phyloP scores from a whole-genome alignment of 2,888 invertebrate species.

The Drosophila barbarae region DNA sequence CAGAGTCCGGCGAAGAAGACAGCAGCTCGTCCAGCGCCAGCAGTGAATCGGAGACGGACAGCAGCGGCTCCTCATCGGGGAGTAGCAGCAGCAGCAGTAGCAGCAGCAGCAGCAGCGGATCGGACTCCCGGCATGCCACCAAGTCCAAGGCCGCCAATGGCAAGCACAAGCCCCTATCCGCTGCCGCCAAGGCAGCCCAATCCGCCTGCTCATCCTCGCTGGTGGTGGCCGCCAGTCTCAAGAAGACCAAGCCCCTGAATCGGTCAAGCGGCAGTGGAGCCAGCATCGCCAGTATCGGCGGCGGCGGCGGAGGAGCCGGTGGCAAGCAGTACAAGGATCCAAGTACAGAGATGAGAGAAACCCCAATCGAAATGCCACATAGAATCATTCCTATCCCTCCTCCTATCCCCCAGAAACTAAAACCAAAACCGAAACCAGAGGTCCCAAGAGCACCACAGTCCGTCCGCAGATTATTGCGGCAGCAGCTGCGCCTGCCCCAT shows the following conservation, averaged over 20 bases:
- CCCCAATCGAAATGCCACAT: not conserved
- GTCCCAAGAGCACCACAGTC: slow-evolving; percentile 4
- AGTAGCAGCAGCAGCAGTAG: slow-evolving; percentile 8
- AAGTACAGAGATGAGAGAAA: slow-evolving; percentile 67
- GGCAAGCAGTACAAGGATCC: slow-evolving; percentile 77
- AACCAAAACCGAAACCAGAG: not conserved
- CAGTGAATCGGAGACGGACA: slow-evolving; percentile 27
- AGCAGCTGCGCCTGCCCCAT: slow-evolving; percentile 1
- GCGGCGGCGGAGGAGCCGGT: slow-evolving; percentile 8
- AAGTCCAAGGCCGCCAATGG: slow-evolving; percentile 50
- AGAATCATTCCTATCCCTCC: not conserved
- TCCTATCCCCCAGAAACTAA: not conserved
- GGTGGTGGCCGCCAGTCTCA: slow-evolving; percentile 47
- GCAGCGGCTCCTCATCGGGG: slow-evolving; percentile 33
- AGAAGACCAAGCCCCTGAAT: slow-evolving; percentile 55
- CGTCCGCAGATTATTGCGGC: not conserved
- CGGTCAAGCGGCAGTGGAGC: slow-evolving; percentile 48
- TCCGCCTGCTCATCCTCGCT: slow-evolving; percentile 44
- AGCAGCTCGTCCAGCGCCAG: slow-evolving; percentile 46
- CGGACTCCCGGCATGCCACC: slow-evolving; percentile 11
- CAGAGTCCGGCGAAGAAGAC: slow-evolving; percentile 2
- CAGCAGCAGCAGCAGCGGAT: slow-evolving; percentile 37
- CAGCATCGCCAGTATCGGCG: slow-evolving; percentile 22
- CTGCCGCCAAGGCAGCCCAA: slow-evolving; percentile 15
- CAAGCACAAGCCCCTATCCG: slow-evolving; percentile 29